Conservation (phyloP, 92 coral and sea anemone species). For the Muricea muricata region DNA sequence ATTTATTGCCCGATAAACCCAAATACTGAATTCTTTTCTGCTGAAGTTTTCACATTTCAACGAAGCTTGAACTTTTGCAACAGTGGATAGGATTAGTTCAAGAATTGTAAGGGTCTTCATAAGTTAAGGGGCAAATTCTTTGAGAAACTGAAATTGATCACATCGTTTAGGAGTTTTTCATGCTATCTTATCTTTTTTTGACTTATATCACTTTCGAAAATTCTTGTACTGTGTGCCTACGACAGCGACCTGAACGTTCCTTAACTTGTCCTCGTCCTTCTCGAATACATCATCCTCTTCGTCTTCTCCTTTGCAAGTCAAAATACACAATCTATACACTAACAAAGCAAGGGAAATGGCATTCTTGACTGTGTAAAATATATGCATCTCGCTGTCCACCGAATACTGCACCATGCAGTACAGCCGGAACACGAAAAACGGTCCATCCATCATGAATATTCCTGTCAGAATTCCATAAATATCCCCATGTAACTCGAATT, state of each 20-base stretch:
- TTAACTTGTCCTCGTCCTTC: conserved; percentile 77
- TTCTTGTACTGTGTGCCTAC: background rate
- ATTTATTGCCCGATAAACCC: too few relatives aligned
- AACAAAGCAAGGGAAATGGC: conserved; percentile 91
- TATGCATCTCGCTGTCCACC: conserved; percentile 95
- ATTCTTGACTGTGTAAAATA: conserved; percentile 93
- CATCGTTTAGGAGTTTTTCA: too few relatives aligned
- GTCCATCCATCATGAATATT: conserved; percentile 98
- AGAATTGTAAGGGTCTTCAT: too few relatives aligned
- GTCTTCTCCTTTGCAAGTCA: conserved; percentile 95
- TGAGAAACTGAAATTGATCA: too few relatives aligned
- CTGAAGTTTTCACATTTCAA: too few relatives aligned
- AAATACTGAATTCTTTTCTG: too few relatives aligned
- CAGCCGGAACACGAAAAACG: conserved; percentile 87
- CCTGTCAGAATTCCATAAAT: conserved; percentile 96
- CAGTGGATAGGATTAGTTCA: too few relatives aligned
- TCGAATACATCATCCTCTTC: conserved; percentile 73
- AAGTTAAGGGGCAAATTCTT: too few relatives aligned
- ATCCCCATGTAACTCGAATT: conserved; percentile 91
- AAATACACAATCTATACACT: conserved; percentile 90
- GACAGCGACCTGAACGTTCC: conserved; percentile 95
- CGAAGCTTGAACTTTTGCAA: too few relatives aligned
- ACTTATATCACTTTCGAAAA: background rate
- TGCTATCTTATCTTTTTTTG: too few relatives aligned
- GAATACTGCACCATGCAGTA: conserved; percentile 79